Conservation (phyloP, 2,797 vertebrate genomes). For the Artibeus jamaicensis region DNA sequence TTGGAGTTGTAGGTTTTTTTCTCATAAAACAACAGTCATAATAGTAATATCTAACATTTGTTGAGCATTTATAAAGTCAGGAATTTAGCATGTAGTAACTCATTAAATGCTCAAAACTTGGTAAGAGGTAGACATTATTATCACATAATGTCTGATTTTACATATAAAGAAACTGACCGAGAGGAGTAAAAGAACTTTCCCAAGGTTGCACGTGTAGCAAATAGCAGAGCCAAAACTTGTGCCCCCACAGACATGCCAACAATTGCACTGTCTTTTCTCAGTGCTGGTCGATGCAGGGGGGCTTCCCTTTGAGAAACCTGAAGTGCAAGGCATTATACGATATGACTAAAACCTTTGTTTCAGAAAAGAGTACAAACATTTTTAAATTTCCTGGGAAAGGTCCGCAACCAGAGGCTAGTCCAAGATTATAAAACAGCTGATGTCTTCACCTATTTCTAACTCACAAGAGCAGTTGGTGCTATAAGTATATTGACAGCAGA, state of each 20-base stretch:
- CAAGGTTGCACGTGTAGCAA: neutral
- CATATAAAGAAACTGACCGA: neutral
- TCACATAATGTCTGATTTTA: neutral
- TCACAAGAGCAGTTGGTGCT: neutral
- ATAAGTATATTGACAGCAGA: neutral
- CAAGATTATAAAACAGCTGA: neutral
- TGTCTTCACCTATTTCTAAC: neutral
- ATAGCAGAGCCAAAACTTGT: neutral
- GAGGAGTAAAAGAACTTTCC: neutral
- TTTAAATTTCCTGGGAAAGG: neutral
- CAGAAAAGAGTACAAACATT: neutral
- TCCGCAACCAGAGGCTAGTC: neutral
- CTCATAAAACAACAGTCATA: neutral
- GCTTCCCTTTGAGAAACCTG: neutral
- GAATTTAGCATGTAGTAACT: neutral
- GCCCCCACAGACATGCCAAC: too few species aligned
- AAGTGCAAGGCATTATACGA: neutral
- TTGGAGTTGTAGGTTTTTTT: neutral
- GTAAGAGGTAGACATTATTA: neutral
- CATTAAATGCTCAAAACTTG: neutral
- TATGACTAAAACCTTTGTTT: neutral
- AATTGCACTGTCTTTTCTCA: neutral
- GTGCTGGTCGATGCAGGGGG: neutral
- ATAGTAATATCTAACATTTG: neutral
- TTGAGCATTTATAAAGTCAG: neutral